Conservation (phyloP, 2,113 vertebrate genomes). For the Corythaixoides concolor region DNA sequence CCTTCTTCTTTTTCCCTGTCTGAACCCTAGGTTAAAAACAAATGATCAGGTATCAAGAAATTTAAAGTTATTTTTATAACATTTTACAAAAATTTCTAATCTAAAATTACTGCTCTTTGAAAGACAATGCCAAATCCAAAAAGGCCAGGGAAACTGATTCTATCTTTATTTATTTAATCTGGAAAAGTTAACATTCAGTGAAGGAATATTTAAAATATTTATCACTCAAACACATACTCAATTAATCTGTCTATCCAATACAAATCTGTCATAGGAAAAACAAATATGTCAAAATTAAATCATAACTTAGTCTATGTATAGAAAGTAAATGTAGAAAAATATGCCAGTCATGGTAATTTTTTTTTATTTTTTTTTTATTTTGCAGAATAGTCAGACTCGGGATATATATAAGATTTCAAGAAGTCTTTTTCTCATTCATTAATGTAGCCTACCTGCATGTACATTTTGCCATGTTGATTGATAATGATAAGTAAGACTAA, state of each 20-base stretch:
- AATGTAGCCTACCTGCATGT: neutral
- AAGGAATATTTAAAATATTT: neutral
- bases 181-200: neutral
- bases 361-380: neutral
- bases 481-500: neutral
- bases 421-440: neutral
- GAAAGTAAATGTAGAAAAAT: neutral
- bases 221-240: neutral
- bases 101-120: neutral
- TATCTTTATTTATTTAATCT: neutral
- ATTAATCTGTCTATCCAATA: neutral
- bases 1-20: neutral
- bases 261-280: neutral
- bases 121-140: neutral
- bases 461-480: neutral
- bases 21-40: neutral
- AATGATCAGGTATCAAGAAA: neutral
- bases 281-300: constrained; percentile 3
- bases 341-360: neutral
- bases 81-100: neutral
- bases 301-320: neutral
- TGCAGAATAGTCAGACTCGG: neutral
- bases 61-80: neutral
- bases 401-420: neutral
- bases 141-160: neutral